A percentile compares a stretch with the other conserved stretches of the same genome.
Conservation (phyloP, 2,888 invertebrate genomes). For the Limenitis camilla region DNA sequence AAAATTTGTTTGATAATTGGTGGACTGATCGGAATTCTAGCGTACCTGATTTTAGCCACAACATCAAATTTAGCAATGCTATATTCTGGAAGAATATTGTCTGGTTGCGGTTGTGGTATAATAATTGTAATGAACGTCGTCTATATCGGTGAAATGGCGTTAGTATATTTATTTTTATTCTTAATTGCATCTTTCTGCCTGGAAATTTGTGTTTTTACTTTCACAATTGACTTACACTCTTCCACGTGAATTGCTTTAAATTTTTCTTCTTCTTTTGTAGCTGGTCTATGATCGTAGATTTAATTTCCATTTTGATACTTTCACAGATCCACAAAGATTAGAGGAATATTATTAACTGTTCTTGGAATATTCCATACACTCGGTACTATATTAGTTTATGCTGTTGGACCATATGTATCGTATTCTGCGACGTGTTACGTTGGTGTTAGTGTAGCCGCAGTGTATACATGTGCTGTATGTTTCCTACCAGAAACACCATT, state of each 20-base stretch:
- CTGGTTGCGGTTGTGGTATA: constrained; percentile 29
- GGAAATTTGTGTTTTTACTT: not conserved
- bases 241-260: too few relatives aligned
- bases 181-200: not conserved
- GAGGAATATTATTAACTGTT: constrained; percentile 37
- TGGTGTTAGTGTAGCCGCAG: constrained; percentile 23
- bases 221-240: too few relatives aligned
- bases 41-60: not conserved
- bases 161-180: constrained; percentile 20
- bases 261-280: too few relatives aligned
- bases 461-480: constrained; percentile 15
- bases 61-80: constrained; percentile 19
- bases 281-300: too few relatives aligned
- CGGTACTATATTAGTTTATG: constrained; percentile 33
- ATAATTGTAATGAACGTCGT: constrained; percentile 30
- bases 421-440: constrained; percentile 30
- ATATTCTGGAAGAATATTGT: constrained; percentile 27
- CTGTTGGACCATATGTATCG: constrained; percentile 32
- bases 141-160: constrained; percentile 41
- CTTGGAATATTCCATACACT: constrained; percentile 33
- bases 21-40: not conserved
- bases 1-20: constrained; percentile 18
- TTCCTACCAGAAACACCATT: constrained; percentile 12
- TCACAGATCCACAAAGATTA: constrained; percentile 38
- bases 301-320: not conserved